Evolutionary conservation across 2,113 vertebrate species (phyloP).

Genomic region (Tetraodon nigroviridis): DNA sequence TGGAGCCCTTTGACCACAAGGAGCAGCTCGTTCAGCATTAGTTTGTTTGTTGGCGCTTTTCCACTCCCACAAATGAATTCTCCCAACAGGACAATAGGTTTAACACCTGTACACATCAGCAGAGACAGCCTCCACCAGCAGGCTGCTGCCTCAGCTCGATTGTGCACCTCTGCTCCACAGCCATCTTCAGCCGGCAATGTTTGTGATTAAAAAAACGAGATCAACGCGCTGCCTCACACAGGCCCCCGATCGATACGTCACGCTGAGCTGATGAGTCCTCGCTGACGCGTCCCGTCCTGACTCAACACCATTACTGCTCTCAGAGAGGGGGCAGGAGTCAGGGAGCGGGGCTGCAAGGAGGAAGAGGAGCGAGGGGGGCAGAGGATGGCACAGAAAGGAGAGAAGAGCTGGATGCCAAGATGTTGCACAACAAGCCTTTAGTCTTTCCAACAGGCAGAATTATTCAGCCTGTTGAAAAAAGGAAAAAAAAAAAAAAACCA

Average conservation of each 20-base stretch:
- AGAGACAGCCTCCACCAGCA: slow-evolving; percentile 34
- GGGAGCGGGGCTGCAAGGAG: slow-evolving; percentile 43
- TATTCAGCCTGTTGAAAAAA: slow-evolving; percentile 71
- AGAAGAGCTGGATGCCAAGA: slow-evolving; percentile 63
- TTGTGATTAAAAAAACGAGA: slow-evolving; percentile 41
- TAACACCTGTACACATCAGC: slow-evolving; percentile 50
- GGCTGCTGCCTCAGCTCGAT: slow-evolving; percentile 35
- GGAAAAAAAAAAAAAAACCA: slow-evolving; percentile 33
- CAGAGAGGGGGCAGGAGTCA: slow-evolving; percentile 29
- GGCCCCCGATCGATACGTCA: slow-evolving; percentile 53
- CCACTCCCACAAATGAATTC: slow-evolving; percentile 54
- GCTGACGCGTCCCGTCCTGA: slow-evolving; percentile 34
- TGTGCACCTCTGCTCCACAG: slow-evolving; percentile 21
- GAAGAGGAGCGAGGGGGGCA: slow-evolving; percentile 49
- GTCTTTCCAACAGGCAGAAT: slow-evolving; percentile 69
- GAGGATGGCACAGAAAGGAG: slow-evolving; percentile 63
- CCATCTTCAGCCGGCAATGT: slow-evolving; percentile 15
- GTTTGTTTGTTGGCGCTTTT: slow-evolving; percentile 31
- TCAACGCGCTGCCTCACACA: slow-evolving; percentile 27
- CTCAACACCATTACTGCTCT: slow-evolving; percentile 51
- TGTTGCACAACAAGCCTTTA: slow-evolving; percentile 67
- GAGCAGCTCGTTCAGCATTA: no score
- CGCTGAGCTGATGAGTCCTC: slow-evolving; percentile 45
- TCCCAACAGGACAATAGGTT: slow-evolving; percentile 58
- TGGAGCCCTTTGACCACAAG: no score